Percentiles rank a stretch among this genome's conserved stretches.
phyloP scores from a whole-genome alignment of 2,113 vertebrate species.

The Myrmecophaga tridactyla region DNA sequence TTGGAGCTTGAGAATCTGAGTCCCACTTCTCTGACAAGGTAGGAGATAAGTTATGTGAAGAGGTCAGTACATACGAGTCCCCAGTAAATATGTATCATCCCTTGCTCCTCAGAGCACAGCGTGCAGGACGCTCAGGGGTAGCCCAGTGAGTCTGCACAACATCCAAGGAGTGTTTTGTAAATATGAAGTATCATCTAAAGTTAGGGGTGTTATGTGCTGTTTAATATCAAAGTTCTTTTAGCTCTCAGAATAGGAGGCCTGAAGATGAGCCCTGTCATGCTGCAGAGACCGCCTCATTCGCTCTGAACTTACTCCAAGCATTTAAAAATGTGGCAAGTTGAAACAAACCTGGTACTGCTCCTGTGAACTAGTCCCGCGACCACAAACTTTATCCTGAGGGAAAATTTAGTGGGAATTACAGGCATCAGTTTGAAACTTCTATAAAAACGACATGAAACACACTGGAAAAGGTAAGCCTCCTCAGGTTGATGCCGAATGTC shows the following conservation, averaged over 20 bases:
- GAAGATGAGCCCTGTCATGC: neutral
- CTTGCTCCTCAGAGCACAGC: neutral
- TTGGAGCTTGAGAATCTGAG: neutral
- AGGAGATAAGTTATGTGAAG: neutral
- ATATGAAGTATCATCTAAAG: neutral
- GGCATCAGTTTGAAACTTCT: neutral
- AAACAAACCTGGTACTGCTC: neutral
- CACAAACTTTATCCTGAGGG: neutral
- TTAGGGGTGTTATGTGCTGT: neutral
- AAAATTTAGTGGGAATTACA: slow-evolving; percentile 8
- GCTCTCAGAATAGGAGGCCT: neutral
- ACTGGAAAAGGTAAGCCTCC: neutral
- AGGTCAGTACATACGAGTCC: neutral
- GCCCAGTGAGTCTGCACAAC: neutral
- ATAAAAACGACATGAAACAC: slow-evolving; percentile 47
- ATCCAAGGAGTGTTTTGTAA: neutral
- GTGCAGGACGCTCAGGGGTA: neutral
- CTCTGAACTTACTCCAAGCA: neutral
- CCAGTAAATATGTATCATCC: neutral
- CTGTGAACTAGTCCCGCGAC: neutral
- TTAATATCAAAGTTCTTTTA: neutral
- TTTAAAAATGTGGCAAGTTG: neutral
- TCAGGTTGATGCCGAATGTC: slow-evolving; percentile 23
- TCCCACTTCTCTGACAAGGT: neutral
- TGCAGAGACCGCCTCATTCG: neutral